Conservation (phyloP, 2,888 invertebrate genomes). For the Adineta ricciae region DNA sequence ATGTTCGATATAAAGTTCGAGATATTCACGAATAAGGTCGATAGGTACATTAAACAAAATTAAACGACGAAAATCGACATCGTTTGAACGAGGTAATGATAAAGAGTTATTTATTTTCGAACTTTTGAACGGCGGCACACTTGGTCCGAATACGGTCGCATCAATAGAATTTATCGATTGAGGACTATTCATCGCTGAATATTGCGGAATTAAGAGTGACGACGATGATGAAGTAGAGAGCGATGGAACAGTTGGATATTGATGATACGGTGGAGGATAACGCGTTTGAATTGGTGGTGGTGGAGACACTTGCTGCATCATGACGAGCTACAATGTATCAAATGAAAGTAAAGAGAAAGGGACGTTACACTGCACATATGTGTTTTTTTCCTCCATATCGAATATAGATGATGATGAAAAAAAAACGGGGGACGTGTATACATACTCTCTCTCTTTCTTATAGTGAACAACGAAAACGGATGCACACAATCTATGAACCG, state of each 20-base stretch:
- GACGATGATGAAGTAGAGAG: not conserved
- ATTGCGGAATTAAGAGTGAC: not conserved
- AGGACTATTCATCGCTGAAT: not conserved
- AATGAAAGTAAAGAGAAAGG: not conserved
- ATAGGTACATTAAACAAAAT: slow-evolving; percentile 5
- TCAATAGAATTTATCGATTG: not conserved
- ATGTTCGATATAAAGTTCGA: slow-evolving; percentile 9
- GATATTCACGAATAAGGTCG: slow-evolving; percentile 7
- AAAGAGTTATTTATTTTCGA: not conserved
- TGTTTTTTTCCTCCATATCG: not conserved
- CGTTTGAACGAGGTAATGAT: not conserved
- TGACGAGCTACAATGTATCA: not conserved
- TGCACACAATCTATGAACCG: not conserved
- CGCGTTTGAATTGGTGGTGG: not conserved
- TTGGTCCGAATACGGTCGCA: not conserved
- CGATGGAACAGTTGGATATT: not conserved
- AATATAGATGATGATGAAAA: not conserved
- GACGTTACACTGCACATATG: not conserved
- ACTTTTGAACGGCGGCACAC: not conserved
- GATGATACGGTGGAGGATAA: not conserved
- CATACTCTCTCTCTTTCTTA: not conserved
- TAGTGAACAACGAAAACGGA: not conserved
- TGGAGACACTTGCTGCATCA: not conserved
- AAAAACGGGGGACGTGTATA: not conserved
- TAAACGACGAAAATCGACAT: not conserved